Conservation (phyloP, 2,113 vertebrate genomes). For the Phylloscopus trochilus region DNA sequence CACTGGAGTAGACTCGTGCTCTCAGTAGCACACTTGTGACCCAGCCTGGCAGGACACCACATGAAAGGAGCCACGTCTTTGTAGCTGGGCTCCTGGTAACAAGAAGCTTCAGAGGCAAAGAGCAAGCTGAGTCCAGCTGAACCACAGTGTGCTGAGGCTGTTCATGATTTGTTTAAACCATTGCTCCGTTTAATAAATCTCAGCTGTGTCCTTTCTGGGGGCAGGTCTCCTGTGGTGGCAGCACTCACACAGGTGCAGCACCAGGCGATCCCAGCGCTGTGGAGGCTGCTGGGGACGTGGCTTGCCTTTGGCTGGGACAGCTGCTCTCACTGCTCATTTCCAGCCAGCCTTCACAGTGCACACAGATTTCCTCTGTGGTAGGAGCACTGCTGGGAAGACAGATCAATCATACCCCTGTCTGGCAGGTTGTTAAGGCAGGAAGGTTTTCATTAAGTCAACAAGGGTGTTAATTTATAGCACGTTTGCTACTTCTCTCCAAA, state of each 20-base stretch:
- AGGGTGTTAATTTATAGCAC: slow-evolving; percentile 22
- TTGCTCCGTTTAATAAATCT: not conserved
- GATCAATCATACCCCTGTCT: not conserved
- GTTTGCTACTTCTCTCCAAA: not conserved
- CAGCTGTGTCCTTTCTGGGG: not conserved
- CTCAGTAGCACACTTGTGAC: not conserved
- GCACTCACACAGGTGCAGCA: not conserved
- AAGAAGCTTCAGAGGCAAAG: not conserved
- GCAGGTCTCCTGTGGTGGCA: not conserved
- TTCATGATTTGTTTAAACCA: not conserved
- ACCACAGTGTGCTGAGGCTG: rapidly evolving
- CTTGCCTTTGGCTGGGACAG: not conserved
- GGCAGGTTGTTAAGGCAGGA: slow-evolving; percentile 17
- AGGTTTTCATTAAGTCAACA: slow-evolving; percentile 30
- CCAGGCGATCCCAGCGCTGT: not conserved
- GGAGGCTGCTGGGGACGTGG: rapidly evolving
- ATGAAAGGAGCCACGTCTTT: not conserved
- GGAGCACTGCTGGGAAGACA: not conserved
- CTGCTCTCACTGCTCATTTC: not conserved
- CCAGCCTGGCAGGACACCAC: not conserved
- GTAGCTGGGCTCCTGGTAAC: not conserved
- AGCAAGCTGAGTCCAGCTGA: not conserved
- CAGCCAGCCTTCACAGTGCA: rapidly evolving
- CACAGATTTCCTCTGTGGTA: not conserved
- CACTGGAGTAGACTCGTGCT: not conserved